Evolutionary conservation across 2,797 vertebrate genomes (phyloP).

Genomic region (Knipowitschia caucasica): DNA sequence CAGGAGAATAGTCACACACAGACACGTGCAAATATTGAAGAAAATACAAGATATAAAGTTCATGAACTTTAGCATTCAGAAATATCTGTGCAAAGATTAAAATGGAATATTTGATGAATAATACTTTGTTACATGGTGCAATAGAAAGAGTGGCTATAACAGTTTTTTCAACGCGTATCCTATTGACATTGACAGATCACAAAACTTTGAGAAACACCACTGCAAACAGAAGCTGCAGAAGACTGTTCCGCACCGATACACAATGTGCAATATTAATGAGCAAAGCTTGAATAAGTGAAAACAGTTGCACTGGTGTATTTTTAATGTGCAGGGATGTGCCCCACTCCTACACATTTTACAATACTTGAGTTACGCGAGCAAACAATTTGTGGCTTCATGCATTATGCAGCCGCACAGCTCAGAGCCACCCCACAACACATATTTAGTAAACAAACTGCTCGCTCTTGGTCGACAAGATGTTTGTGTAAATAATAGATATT

Average conservation of each 20-base stretch:
- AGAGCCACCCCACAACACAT: constrained; percentile 59
- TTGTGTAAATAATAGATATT: constrained; percentile 82
- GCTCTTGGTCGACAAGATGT: constrained; percentile 74
- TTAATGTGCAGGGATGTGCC: constrained; percentile 74
- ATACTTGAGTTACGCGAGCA: constrained; percentile 56
- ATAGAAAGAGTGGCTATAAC: background rate
- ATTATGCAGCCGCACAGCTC: constrained; percentile 71
- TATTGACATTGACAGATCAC: background rate
- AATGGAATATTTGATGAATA: background rate
- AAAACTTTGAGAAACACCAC: constrained; percentile 1
- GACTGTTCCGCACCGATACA: constrained; percentile 37
- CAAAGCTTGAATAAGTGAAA: constrained; percentile 70
- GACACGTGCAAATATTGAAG: background rate
- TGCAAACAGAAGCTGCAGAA: constrained; percentile 35
- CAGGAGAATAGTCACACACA: background rate
- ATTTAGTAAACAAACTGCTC: constrained; percentile 83
- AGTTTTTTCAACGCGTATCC: background rate
- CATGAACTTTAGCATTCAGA: background rate
- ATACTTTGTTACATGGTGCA: background rate
- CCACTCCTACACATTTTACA: constrained; percentile 69
- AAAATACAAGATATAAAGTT: background rate
- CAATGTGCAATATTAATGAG: constrained; percentile 79
- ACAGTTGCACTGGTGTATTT: constrained; percentile 71
- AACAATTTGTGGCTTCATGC: constrained; percentile 66
- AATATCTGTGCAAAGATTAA: background rate